Percentiles rank a stretch among this genome's conserved stretches.
phyloP scores from a whole-genome alignment of 2,797 vertebrate genomes.

The Agapornis canus region DNA sequence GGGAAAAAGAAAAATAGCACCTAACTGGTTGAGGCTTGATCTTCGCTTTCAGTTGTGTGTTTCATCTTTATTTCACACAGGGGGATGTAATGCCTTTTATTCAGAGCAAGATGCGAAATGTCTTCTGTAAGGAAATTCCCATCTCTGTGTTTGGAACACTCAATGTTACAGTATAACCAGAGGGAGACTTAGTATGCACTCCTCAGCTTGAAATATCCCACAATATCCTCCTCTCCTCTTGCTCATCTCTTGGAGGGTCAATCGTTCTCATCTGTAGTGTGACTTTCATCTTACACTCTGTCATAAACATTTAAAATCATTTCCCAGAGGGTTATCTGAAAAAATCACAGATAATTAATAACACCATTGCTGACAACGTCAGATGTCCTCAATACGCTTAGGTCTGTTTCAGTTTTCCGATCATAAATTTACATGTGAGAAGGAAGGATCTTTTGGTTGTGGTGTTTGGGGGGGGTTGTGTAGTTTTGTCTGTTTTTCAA shows the following conservation, averaged over 20 bases:
- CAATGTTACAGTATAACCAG: background rate
- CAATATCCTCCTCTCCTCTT: background rate
- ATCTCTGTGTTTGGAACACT: background rate
- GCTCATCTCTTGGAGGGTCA: background rate
- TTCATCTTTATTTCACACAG: background rate
- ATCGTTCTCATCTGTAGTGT: background rate
- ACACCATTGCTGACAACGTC: background rate
- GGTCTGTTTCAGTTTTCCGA: background rate
- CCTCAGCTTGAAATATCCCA: background rate
- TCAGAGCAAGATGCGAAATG: background rate
- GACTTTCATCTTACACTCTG: background rate
- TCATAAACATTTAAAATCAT: background rate
- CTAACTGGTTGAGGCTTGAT: background rate
- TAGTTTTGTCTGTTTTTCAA: background rate
- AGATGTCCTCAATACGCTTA: background rate
- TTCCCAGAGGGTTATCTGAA: background rate
- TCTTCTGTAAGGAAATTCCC: rapidly evolving
- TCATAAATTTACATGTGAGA: background rate
- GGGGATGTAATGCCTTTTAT: background rate
- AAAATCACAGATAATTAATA: background rate
- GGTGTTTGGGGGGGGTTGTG: background rate
- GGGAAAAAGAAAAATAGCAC: background rate
- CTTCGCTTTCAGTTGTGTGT: background rate
- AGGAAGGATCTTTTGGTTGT: background rate
- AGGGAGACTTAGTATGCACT: background rate